Conservation (phyloP, 2,888 invertebrate species). For the Agrotis puta region DNA sequence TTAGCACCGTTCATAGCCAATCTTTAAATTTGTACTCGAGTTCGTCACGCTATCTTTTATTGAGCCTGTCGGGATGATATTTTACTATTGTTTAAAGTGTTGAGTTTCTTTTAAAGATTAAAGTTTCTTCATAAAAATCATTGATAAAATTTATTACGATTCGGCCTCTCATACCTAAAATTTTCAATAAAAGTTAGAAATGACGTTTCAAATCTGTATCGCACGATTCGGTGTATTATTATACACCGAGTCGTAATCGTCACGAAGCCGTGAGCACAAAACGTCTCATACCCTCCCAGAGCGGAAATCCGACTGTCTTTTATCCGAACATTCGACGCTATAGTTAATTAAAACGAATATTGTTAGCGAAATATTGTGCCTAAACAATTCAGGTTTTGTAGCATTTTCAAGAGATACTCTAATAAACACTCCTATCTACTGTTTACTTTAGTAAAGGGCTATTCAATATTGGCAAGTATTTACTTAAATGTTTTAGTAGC, state of each 20-base stretch:
- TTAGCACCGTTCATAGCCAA: no score
- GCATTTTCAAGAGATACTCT: slow-evolving; percentile 20
- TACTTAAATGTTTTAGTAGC: not conserved
- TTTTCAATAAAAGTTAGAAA: not conserved
- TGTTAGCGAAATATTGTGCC: slow-evolving; percentile 68
- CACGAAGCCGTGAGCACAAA: slow-evolving; percentile 63
- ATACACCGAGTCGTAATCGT: slow-evolving; percentile 56
- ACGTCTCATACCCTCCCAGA: slow-evolving; percentile 62
- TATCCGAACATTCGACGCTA: slow-evolving; percentile 79
- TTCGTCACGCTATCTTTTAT: no score
- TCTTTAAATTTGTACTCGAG: no score
- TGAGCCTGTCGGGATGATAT: no score
- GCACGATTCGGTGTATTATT: no score
- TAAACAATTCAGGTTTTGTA: slow-evolving; percentile 50
- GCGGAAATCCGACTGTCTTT: slow-evolving; percentile 83
- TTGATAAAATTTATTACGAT: no score
- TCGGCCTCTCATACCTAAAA: not conserved
- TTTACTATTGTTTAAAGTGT: no score
- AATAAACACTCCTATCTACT: slow-evolving; percentile 16
- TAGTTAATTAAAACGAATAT: slow-evolving; percentile 87
- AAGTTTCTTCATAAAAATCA: no score
- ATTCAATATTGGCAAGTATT: not conserved
- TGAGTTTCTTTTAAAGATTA: no score
- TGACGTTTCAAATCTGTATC: not conserved
- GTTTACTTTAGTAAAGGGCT: slow-evolving; percentile 1